These are phyloP conservation scores for Cathartes aura DNA, from an alignment of 2,113 vertebrate species.

Conservation along the genomic window DNA sequence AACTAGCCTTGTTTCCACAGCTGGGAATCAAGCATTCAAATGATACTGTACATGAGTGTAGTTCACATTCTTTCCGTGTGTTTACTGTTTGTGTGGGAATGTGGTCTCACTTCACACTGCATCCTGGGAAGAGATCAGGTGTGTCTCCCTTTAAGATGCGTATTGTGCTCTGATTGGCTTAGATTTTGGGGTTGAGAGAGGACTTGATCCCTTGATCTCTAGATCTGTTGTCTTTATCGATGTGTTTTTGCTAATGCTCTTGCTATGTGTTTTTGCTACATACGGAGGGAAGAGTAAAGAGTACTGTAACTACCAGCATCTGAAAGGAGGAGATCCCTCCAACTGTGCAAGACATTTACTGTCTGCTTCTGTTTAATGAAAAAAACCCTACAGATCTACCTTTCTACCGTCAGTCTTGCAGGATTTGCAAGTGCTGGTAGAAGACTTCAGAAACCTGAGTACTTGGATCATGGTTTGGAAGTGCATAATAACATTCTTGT, in stretches of 20 bases:
- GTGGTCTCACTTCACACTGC: not conserved
- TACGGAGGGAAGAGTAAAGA: not conserved
- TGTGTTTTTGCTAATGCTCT: not conserved
- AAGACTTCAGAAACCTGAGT: not conserved
- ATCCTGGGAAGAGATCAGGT: not conserved
- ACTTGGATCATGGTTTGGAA: not conserved
- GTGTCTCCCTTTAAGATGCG: not conserved
- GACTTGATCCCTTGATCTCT: not conserved
- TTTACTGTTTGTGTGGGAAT: not conserved
- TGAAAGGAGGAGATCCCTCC: not conserved
- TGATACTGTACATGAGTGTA: not conserved
- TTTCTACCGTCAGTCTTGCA: not conserved
- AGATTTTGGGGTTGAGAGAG: not conserved
- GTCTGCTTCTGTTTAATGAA: not conserved
- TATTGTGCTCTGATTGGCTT: not conserved
- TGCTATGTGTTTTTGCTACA: not conserved
- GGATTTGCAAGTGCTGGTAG: not conserved
- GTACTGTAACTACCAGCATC: not conserved
- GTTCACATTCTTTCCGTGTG: not conserved
- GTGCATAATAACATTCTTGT: not conserved
- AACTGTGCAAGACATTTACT: accelerated
- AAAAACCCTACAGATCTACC: not conserved
- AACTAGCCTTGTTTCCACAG: not conserved
- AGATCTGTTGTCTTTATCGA: not conserved
- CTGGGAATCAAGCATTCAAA: not conserved